Evolutionary conservation across 2,888 invertebrate species (phyloP).

Genomic region (Poecilus cupreus): DNA sequence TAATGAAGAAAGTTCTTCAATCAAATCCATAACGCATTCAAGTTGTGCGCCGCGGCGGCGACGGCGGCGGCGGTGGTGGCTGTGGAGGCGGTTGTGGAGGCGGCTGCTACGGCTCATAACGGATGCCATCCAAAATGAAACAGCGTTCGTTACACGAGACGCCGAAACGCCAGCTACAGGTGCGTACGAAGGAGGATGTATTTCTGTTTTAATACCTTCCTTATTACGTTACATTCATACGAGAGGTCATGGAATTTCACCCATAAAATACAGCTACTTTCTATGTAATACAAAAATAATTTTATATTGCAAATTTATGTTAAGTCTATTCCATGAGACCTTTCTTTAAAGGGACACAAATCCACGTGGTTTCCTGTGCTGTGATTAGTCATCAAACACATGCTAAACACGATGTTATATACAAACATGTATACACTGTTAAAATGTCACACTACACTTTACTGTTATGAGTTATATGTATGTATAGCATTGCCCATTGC

Average conservation of each 20-base stretch:
- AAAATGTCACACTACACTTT: no score
- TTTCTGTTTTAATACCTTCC: not conserved
- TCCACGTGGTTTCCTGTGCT: no score
- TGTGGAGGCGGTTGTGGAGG: not conserved
- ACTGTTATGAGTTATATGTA: no score
- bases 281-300: not conserved
- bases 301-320: not conserved
- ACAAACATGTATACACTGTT: no score
- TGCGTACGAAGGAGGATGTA: slow-evolving; percentile 5
- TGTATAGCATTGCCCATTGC: no score
- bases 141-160: not conserved
- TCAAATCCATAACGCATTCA: slow-evolving; percentile 44
- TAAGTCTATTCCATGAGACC: no score
- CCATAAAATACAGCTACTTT: not conserved
- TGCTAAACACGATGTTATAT: no score
- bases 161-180: slow-evolving; percentile 9
- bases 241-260: not conserved
- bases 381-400: no score
- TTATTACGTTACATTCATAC: not conserved
- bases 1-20: slow-evolving; percentile 43
- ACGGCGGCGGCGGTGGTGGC: not conserved
- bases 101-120: slow-evolving; percentile 16
- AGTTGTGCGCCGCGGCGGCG: not conserved
- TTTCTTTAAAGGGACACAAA: no score
- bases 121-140: slow-evolving; percentile 41